phyloP scores from a whole-genome alignment of 2,888 invertebrate genomes.

The Eristalis arbustorum region DNA sequence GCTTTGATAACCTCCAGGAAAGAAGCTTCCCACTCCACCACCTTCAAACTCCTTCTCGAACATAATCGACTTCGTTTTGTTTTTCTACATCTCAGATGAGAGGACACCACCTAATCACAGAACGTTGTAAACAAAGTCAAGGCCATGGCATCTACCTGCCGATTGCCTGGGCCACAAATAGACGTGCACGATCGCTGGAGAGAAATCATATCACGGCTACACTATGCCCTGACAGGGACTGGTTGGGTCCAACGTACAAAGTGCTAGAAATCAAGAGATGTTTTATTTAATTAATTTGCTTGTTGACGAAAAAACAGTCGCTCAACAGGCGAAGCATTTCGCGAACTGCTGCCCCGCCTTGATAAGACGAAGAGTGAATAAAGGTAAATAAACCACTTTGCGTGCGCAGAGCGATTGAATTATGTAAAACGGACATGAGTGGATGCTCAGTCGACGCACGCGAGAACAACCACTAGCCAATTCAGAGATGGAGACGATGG shows the following conservation, averaged over 20 bases:
- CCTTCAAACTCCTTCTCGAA: too few relatives aligned
- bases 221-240: slow-evolving; percentile 2
- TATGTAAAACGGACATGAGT: slow-evolving; percentile 2
- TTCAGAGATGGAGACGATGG: not conserved
- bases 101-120: too few relatives aligned
- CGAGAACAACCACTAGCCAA: not conserved
- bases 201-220: too few relatives aligned
- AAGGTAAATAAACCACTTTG: slow-evolving; percentile 17
- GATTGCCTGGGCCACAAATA: not conserved
- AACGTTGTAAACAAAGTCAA: too few relatives aligned
- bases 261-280: slow-evolving; percentile 1
- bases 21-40: too few relatives aligned
- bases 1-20: too few relatives aligned
- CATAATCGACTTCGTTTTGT: too few relatives aligned
- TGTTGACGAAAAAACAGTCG: not conserved
- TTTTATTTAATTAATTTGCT: not conserved
- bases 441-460: not conserved
- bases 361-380: slow-evolving; percentile 40
- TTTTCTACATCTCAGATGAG: too few relatives aligned
- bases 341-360: not conserved
- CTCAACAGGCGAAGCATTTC: not conserved
- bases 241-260: slow-evolving; percentile 41
- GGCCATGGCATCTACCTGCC: too few relatives aligned
- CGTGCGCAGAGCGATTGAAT: not conserved
- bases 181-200: not conserved